Conservation (phyloP, 2,113 vertebrate genomes). For the Atlantisia rogersi region DNA sequence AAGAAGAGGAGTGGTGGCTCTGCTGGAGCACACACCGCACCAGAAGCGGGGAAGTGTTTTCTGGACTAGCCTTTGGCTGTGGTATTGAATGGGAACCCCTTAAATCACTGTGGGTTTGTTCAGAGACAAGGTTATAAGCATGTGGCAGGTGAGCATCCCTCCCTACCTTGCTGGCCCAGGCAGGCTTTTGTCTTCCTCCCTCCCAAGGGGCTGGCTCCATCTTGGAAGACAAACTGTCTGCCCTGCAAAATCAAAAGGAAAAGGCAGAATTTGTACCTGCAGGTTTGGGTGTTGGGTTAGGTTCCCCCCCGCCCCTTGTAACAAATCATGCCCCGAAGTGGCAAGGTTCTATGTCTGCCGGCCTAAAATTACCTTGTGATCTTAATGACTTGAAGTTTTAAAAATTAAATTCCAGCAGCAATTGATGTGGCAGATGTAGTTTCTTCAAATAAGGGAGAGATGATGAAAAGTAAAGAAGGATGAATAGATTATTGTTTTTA, state of each 20-base stretch:
- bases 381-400: conserved; percentile 2
- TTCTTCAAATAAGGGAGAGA: conserved; percentile 6
- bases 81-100: background rate
- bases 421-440: conserved; percentile 39
- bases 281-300: background rate
- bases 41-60: background rate
- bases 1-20: background rate
- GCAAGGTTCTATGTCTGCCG: background rate
- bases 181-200: background rate
- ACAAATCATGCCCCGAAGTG: background rate
- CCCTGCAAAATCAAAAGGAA: background rate
- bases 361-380: conserved; percentile 22
- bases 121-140: background rate
- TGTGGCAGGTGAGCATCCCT: background rate
- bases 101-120: background rate
- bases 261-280: background rate
- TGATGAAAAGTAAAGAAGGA: conserved; percentile 45
- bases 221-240: background rate
- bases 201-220: background rate
- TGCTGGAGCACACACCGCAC: fast-evolving
- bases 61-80: background rate
- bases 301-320: background rate
- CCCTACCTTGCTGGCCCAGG: background rate
- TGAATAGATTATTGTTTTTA: conserved; percentile 46
- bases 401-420: conserved; percentile 27